Evolutionary conservation across 64 coral and sea anemone genomes (phyloP).

Genomic region (Exaiptasia diaphana): DNA sequence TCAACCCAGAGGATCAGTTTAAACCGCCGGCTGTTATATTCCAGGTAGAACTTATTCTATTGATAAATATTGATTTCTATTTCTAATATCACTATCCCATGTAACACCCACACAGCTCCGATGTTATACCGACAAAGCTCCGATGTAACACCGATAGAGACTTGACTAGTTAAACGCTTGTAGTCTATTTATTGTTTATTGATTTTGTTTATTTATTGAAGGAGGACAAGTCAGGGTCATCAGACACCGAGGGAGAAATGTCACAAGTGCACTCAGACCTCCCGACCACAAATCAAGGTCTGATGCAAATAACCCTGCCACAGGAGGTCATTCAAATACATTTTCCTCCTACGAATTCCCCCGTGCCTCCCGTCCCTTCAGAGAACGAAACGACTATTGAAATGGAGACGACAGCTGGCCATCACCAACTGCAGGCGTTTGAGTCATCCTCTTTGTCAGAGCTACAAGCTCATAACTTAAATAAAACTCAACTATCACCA

Average conservation of each 20-base stretch:
- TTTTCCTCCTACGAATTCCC: neutral
- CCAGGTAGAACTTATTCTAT: conserved; percentile 58
- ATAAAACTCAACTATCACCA: conserved; percentile 2
- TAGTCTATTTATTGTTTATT: too few relatives aligned
- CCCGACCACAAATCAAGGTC: neutral
- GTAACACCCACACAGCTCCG: too few relatives aligned
- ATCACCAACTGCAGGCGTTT: neutral
- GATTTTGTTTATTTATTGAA: too few relatives aligned
- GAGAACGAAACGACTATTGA: neutral
- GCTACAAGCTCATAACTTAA: neutral
- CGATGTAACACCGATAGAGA: too few relatives aligned
- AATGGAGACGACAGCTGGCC: neutral
- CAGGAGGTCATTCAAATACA: conserved; percentile 28
- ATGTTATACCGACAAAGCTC: too few relatives aligned
- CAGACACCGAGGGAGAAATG: conserved; percentile 72
- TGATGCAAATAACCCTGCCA: conserved; percentile 38
- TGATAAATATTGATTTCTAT: too few relatives aligned
- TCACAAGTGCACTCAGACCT: neutral
- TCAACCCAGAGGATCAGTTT: conserved; percentile 84
- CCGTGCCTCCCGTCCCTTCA: neutral
- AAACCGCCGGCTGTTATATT: conserved; percentile 86
- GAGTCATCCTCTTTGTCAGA: neutral
- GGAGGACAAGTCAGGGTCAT: conserved; percentile 74
- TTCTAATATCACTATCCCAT: too few relatives aligned
- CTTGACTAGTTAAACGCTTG: too few relatives aligned